These are phyloP conservation scores for Thalassoma bifasciatum DNA, from an alignment of 2,113 vertebrate species.

Conservation along the genomic window DNA sequence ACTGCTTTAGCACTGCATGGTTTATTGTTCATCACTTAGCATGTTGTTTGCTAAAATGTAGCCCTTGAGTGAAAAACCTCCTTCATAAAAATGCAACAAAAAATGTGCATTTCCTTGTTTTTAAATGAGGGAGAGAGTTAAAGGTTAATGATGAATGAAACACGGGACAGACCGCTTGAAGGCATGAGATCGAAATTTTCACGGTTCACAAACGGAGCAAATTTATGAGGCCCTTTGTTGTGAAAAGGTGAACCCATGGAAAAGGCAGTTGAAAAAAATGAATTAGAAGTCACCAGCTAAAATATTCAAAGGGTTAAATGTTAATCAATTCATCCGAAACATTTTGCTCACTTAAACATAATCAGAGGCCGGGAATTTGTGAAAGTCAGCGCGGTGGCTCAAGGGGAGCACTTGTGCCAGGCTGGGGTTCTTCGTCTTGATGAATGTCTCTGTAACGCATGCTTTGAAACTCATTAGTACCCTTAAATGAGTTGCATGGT, in stretches of 20 bases:
- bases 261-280: not conserved
- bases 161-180: slow-evolving; percentile 12
- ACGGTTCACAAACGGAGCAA: not conserved
- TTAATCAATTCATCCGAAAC: slow-evolving; percentile 15
- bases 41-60: not conserved
- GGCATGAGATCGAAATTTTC: slow-evolving; percentile 4
- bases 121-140: slow-evolving; percentile 30
- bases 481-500: slow-evolving; percentile 60
- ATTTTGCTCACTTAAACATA: not conserved
- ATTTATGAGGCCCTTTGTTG: slow-evolving; percentile 10
- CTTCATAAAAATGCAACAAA: slow-evolving; percentile 14
- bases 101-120: slow-evolving; percentile 31
- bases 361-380: slow-evolving; percentile 15
- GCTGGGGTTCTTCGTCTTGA: slow-evolving; percentile 53
- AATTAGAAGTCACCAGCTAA: not conserved
- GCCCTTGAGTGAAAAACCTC: slow-evolving; percentile 5
- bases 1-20: not conserved
- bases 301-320: slow-evolving; percentile 11
- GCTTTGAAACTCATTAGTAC: slow-evolving; percentile 69
- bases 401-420: slow-evolving; percentile 41
- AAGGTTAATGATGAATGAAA: slow-evolving; percentile 25
- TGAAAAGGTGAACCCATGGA: not conserved
- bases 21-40: not conserved
- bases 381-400: slow-evolving; percentile 22
- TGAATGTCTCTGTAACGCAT: slow-evolving; percentile 63